Evolutionary conservation across 2,888 invertebrate species (phyloP), one percentile per base, ranked within the genome.

Genomic region (Matsumyia berberina): DNA sequence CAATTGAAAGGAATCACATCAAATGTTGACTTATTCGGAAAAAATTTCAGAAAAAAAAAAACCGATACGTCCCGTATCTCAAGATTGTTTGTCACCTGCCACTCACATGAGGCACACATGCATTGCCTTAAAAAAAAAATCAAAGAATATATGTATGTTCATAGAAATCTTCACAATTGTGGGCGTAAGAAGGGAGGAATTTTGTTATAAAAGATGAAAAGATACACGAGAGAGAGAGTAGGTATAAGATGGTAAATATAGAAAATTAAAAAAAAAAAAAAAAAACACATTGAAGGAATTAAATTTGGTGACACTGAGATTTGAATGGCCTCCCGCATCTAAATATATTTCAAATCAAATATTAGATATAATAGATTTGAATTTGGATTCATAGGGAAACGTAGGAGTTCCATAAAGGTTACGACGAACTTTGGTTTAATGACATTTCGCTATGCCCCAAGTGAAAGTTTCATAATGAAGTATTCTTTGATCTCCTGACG

Each of bases 11-110:
- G 35, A 62, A 64, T 44, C 62, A 15, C 35, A 12, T 64, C 44
- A 44, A 64, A 53, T 29, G 33, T 12, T 44, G 24, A 44, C 39
- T 51, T 39, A 15, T 53, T 51, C 39, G 24, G 9, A 19, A n/a
- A 17, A 67, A 42, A 53, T n/a, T n/a, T n/a, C n/a, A n/a, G n/a
- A 35, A 73, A 15, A 58, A 9, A 19, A 42, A 12, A 42, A 42
- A 3, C 11, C 1, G 2, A 11, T 37, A 17, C 12, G 33, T 57
- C 12, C 29, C 49, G 29, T 33, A 39, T 39, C 17, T 49, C 19
- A 44, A 66, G 64, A 76, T 49, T 39, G 49, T 46, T 66, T 66
- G 66, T 58, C 66, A 60, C 51, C 77, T 69, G 77, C 51, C 72
- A 72, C 49, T 72, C 72, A 72, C 33, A 57, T 33, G 35, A 42